phyloP scores from a whole-genome alignment of 2,113 vertebrate genomes.

The Piaya cayana region DNA sequence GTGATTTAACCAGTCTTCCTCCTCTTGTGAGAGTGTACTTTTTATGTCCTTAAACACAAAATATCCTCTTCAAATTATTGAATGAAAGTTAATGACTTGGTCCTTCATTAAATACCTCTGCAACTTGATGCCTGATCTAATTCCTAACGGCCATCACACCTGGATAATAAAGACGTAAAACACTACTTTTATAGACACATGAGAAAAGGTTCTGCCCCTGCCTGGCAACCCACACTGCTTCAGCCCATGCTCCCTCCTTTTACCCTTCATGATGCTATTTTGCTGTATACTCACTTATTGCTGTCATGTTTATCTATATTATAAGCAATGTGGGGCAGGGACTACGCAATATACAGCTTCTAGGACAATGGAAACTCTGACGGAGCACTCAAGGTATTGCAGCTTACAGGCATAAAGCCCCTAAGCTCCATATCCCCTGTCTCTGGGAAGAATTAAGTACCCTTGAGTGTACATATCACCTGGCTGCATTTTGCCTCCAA shows the following conservation, averaged over 20 bases:
- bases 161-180: background rate
- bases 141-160: background rate
- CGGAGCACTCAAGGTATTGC: background rate
- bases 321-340: background rate
- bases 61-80: background rate
- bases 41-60: background rate
- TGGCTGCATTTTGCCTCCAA: background rate
- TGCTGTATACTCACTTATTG: background rate
- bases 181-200: background rate
- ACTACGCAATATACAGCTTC: background rate
- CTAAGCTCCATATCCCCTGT: background rate
- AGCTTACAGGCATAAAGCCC: background rate
- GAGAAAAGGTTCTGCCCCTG: background rate
- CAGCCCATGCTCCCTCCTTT: background rate
- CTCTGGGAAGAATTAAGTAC: background rate
- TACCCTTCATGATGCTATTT: background rate
- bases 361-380: background rate
- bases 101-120: background rate
- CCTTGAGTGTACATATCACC: background rate
- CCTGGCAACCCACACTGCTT: background rate
- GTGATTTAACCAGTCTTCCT: background rate
- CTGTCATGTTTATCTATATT: background rate
- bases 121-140: background rate
- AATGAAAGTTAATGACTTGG: background rate
- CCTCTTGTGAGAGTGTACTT: background rate